phyloP scores from a whole-genome alignment of 2,113 vertebrate genomes.

The Cheilinus undulatus region DNA sequence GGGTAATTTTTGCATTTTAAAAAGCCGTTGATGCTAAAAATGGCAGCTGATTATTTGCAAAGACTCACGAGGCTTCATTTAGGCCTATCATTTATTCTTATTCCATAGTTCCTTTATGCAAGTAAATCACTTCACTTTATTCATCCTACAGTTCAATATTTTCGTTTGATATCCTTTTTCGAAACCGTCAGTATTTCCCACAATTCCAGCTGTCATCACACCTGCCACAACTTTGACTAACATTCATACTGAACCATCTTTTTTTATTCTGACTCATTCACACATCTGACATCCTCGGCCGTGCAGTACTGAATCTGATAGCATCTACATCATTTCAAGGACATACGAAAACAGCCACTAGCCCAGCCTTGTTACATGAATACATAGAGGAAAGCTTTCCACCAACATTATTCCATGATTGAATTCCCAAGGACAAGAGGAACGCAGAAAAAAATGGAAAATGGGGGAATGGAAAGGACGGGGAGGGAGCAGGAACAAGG shows the following conservation, averaged over 20 bases:
- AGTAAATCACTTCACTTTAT: constrained; percentile 38
- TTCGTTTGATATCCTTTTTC: constrained; percentile 28
- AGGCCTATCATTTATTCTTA: too few species aligned
- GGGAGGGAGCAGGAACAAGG: constrained; percentile 8
- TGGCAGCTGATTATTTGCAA: too few species aligned
- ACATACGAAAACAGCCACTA: constrained; percentile 73
- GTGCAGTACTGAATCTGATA: constrained; percentile 65
- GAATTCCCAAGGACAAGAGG: constrained; percentile 76
- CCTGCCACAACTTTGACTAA: constrained; percentile 38
- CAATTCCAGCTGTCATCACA: constrained; percentile 13
- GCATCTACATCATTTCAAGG: constrained; percentile 78
- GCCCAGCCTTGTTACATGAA: constrained; percentile 69
- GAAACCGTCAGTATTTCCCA: constrained; percentile 30
- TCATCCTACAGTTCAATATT: constrained; percentile 19
- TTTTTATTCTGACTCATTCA: constrained; percentile 39
- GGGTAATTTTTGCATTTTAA: not conserved
- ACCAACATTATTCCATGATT: constrained; percentile 71
- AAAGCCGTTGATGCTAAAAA: not conserved
- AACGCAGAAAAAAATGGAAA: not conserved
- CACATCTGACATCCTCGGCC: constrained; percentile 58
- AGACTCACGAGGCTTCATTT: too few species aligned
- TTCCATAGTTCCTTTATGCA: constrained; percentile 3
- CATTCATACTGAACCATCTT: constrained; percentile 24
- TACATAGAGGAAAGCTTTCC: constrained; percentile 70
- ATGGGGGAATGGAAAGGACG: constrained; percentile 15